phyloP scores from a whole-genome alignment of 1,140 invertebrate species.

The Gerris buenoi region DNA sequence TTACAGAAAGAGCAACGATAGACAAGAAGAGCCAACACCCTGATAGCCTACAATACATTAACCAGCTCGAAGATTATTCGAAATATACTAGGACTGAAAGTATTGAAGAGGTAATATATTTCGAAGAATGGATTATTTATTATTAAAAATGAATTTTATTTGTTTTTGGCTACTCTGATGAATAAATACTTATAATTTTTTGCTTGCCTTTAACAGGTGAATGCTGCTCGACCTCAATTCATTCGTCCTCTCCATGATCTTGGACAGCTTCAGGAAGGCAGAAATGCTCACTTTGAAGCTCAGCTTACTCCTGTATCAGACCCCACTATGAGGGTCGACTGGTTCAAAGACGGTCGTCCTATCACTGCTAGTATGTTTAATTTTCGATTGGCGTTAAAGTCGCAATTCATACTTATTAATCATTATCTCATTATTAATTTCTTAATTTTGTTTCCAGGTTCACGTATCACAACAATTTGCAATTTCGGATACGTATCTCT shows the following conservation, averaged over 20 bases:
- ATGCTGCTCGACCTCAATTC: constrained; percentile 66
- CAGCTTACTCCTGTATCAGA: constrained; percentile 88
- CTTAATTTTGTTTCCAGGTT: constrained; percentile 35
- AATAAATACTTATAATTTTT: too few species aligned
- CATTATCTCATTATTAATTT: not conserved
- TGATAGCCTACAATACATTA: constrained; percentile 81
- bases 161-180: too few species aligned
- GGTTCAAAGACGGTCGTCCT: constrained; percentile 89
- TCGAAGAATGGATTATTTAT: too few species aligned
- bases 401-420: too few species aligned
- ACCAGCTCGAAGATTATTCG: constrained; percentile 81
- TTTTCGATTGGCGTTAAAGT: not conserved
- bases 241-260: constrained; percentile 76
- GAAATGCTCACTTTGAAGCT: constrained; percentile 87
- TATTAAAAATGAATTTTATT: too few species aligned
- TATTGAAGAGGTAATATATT: constrained; percentile 42
- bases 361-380: constrained; percentile 61
- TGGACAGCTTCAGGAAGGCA: constrained; percentile 74
- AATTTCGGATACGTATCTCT: constrained; percentile 97
- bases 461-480: constrained; percentile 86
- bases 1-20: constrained; percentile 53
- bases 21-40: constrained; percentile 82
- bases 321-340: constrained; percentile 94
- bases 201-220: constrained; percentile 18
- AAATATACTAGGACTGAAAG: constrained; percentile 71